Percentiles rank a stretch among this genome's conserved stretches.
phyloP scores from a whole-genome alignment of 2,113 vertebrate genomes.

The Chionodraco myersi region DNA sequence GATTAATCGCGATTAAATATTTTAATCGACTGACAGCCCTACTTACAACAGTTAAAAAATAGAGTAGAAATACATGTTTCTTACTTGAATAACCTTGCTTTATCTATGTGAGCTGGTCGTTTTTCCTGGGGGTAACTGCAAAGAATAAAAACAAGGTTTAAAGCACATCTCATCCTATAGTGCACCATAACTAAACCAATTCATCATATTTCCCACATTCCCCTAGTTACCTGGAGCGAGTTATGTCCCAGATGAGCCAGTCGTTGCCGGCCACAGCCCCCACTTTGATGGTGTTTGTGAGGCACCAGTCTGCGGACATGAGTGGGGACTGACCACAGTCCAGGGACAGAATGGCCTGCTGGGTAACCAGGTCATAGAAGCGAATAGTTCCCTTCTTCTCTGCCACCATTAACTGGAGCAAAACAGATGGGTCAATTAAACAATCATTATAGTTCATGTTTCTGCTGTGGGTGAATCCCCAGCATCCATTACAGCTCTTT shows the following conservation, averaged over 20 bases:
- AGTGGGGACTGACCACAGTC: conserved; percentile 90
- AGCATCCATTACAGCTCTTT: too few relatives aligned
- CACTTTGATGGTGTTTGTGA: conserved; percentile 93
- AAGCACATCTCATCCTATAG: neutral
- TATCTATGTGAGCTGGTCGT: conserved; percentile 91
- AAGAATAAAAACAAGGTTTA: conserved; percentile 32
- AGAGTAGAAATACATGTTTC: neutral
- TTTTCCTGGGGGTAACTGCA: conserved; percentile 94
- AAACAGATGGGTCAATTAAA: neutral
- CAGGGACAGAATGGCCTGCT: conserved; percentile 95
- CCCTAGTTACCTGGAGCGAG: conserved; percentile 90
- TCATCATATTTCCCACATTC: neutral
- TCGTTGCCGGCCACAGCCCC: conserved; percentile 95
- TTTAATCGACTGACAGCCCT: neutral
- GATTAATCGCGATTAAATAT: too few relatives aligned
- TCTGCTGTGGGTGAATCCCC: neutral
- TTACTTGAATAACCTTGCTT: conserved; percentile 92
- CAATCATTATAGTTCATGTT: too few relatives aligned
- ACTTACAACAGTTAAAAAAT: neutral
- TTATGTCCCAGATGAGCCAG: conserved; percentile 97
- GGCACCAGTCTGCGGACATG: conserved; percentile 97
- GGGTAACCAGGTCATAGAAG: conserved; percentile 93
- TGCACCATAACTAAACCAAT: neutral
- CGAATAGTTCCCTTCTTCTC: conserved; percentile 94
- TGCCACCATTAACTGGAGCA: conserved; percentile 93